Evolutionary conservation across 2,888 invertebrate species (phyloP).

Genomic region (Seira musarum): DNA sequence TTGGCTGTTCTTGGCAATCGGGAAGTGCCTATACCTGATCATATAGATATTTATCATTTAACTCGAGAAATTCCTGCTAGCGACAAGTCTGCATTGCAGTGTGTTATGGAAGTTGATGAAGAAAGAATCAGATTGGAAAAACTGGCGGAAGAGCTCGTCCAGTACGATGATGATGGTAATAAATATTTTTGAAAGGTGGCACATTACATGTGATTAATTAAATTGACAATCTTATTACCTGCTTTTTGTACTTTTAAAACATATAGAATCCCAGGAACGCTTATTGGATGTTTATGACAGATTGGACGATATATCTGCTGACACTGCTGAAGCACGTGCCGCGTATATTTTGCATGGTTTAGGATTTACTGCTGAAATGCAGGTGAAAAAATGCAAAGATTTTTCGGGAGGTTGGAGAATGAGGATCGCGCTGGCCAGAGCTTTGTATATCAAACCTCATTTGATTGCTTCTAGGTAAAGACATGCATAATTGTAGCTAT

Average conservation of each 20-base stretch:
- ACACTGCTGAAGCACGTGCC: constrained; percentile 95
- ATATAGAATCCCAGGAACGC: constrained; percentile 90
- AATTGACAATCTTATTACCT: background rate
- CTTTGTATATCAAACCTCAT: constrained; percentile 63
- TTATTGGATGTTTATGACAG: constrained; percentile 98
- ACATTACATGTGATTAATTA: too few relatives aligned
- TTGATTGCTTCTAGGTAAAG: constrained; percentile 55
- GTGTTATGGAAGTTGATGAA: constrained; percentile 98
- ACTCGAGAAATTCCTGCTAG: constrained; percentile 99
- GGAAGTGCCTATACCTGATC: constrained; percentile 90
- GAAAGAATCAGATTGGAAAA: constrained; percentile 92
- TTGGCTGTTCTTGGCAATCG: constrained; percentile 92
- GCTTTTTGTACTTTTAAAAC: constrained; percentile 50
- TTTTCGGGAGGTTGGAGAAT: constrained; percentile 79
- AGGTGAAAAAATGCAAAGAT: constrained; percentile 79
- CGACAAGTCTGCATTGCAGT: constrained; percentile 94
- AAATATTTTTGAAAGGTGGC: too few relatives aligned
- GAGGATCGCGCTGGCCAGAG: constrained; percentile 76
- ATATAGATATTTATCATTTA: constrained; percentile 98
- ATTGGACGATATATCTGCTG: constrained; percentile 96
- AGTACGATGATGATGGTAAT: constrained; percentile 88
- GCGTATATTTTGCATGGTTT: constrained; percentile 96
- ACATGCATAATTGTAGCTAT: background rate
- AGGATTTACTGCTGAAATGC: constrained; percentile 87
- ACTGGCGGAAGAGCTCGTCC: constrained; percentile 90